Base-by-base conservation (phyloP, 2,888 invertebrate genomes). In the Hartigia nigra region DNA sequence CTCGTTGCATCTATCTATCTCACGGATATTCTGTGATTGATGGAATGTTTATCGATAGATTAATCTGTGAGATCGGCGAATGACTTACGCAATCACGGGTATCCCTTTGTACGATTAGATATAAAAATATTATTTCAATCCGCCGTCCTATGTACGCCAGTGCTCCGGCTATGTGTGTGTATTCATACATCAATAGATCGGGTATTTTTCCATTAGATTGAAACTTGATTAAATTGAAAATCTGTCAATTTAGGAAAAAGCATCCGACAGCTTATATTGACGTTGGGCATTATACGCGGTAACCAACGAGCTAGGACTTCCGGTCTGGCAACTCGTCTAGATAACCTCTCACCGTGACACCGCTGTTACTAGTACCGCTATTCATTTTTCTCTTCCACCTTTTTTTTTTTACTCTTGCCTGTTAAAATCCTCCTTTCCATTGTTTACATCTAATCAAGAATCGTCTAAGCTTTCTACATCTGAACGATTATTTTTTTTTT, bases 201-300 rank as follows among this genome's bases (percentile, higher is more conserved):
- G 87, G 90, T 89, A 89, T 91, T 89, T 89, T 90, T 90, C 90
- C 91, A 90, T 91, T 91, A 90, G 90, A 91, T 90, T 88, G 90
- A 86, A 90, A 88, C 89, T 91, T 89, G 91, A 91, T 91, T 90
- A 89, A 90, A 91, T 91, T 90, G 91, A 91, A 90, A 91, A 91
- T 91, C 91, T 90, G 91, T 91, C 91, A 91, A 90, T 91, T 91
- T 90, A 88, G 89, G 88, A 89, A 90, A 90, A 90, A 90, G 88
- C 89, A 88, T 90, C 89, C 88, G 90, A 89, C 89, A 88, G 90
- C 87, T 90, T 89, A 90, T 90, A 90, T 91, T 87, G 91, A 90
- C 88, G 88, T 87, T 87, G 86, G 86, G 88, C 89, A 89, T 90
- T 89, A 90, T 88, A 90, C 85, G 85, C 86, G 82, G 82, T 85